Conservation (phyloP, 2,888 invertebrate genomes). For the Spatulosminthurus flaviceps region DNA sequence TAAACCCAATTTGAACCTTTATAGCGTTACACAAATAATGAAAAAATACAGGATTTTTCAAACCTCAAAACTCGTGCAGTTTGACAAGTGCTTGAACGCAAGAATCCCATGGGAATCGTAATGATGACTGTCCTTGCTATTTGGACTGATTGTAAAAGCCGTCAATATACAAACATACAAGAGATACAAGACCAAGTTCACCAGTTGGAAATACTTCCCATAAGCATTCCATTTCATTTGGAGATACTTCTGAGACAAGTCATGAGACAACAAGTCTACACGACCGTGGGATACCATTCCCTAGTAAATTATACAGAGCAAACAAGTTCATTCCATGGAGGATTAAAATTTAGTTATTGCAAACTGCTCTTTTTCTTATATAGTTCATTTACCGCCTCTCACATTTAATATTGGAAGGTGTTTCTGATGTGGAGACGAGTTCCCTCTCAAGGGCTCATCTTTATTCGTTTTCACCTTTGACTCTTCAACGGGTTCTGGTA, state of each 20-base stretch:
- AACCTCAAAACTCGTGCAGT: background rate
- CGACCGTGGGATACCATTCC: constrained; percentile 88
- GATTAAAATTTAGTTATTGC: too few relatives aligned
- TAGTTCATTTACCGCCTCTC: too few relatives aligned
- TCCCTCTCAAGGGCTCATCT: constrained; percentile 44
- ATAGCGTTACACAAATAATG: too few relatives aligned
- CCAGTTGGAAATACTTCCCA: constrained; percentile 85
- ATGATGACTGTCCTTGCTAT: constrained; percentile 19
- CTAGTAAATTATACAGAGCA: constrained; percentile 67
- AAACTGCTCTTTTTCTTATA: too few relatives aligned
- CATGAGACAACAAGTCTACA: constrained; percentile 84
- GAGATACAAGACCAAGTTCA: constrained; percentile 81
- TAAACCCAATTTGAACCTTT: too few relatives aligned
- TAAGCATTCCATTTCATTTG: constrained; percentile 93
- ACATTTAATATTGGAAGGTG: constrained; percentile 63
- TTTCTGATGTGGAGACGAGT: constrained; percentile 51
- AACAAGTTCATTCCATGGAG: too few relatives aligned
- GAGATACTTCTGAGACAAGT: constrained; percentile 84
- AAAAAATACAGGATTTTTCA: too few relatives aligned
- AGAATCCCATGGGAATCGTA: background rate
- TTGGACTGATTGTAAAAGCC: constrained; percentile 72
- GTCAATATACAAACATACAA: constrained; percentile 83
- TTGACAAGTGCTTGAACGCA: background rate
- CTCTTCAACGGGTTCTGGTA: constrained; percentile 50
- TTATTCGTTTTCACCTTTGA: constrained; percentile 41